Conservation (phyloP, 2,888 invertebrate genomes). For the Mythimna loreyi region DNA sequence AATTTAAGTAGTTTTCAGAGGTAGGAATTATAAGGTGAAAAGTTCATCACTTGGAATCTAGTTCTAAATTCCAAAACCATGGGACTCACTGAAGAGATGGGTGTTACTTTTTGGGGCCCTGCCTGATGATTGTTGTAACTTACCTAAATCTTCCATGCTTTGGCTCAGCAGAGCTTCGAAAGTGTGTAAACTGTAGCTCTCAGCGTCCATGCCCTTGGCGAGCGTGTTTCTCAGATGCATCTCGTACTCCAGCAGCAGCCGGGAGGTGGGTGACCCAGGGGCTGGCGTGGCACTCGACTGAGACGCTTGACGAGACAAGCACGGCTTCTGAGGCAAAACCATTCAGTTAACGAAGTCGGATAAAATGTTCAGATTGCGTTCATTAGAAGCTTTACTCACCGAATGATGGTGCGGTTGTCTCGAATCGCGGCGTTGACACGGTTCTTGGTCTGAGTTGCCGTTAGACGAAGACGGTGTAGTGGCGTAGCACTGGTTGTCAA, state of each 20-base stretch:
- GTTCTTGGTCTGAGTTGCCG: slow-evolving; percentile 97
- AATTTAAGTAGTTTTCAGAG: background rate
- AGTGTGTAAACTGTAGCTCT: slow-evolving; percentile 98
- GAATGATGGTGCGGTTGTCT: slow-evolving; percentile 92
- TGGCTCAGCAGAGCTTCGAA: slow-evolving; percentile 98
- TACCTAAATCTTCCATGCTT: slow-evolving; percentile 98
- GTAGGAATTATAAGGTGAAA: background rate
- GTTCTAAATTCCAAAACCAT: background rate
- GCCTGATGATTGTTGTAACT: background rate
- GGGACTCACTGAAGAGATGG: background rate
- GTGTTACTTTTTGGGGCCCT: background rate
- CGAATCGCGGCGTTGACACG: slow-evolving; percentile 91
- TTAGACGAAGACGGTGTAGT: slow-evolving; percentile 98
- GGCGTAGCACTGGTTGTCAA: slow-evolving; percentile 98
- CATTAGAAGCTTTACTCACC: slow-evolving; percentile 82
- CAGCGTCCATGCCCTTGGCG: slow-evolving; percentile 98
- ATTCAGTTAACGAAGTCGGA: slow-evolving; percentile 1
- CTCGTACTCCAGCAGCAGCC: slow-evolving; percentile 97
- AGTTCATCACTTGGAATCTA: background rate
- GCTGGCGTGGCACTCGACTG: slow-evolving; percentile 94
- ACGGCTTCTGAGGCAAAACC: slow-evolving; percentile 79
- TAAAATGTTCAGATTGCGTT: background rate
- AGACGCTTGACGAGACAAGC: slow-evolving; percentile 87
- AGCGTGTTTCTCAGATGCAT: slow-evolving; percentile 98
- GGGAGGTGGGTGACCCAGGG: slow-evolving; percentile 95